phyloP scores from a whole-genome alignment of 1,140 invertebrate genomes.

The Drosophila murphyi region DNA sequence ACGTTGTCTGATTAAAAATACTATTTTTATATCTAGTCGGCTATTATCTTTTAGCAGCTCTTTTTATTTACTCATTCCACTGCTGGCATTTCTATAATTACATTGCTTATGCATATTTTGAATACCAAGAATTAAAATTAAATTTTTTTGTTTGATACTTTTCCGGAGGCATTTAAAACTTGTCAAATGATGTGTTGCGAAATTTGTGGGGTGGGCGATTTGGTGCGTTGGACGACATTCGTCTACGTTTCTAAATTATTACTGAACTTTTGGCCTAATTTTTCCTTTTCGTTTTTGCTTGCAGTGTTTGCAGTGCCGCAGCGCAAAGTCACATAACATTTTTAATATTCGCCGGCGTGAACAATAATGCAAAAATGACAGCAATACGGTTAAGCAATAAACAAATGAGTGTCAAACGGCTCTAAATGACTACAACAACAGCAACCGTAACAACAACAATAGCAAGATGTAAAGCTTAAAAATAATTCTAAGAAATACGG shows the following conservation, averaged over 20 bases:
- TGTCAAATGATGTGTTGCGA: background rate
- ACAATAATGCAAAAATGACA: conserved; percentile 72
- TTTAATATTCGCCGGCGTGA: conserved; percentile 57
- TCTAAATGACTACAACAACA: conserved; percentile 40
- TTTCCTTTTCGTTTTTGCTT: conserved; percentile 1
- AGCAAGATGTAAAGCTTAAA: conserved; percentile 27
- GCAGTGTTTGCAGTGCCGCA: conserved; percentile 50
- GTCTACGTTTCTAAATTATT: conserved; percentile 10
- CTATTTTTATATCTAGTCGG: background rate
- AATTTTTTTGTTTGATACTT: conserved; percentile 19
- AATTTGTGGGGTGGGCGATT: conserved; percentile 5
- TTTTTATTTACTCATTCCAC: conserved; percentile 5
- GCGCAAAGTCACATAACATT: conserved; percentile 36
- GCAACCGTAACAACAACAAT: conserved; percentile 31
- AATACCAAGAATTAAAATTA: conserved; percentile 23
- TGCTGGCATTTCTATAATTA: conserved; percentile 46
- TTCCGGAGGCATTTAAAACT: conserved; percentile 12
- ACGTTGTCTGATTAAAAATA: too few species aligned
- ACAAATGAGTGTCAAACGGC: conserved; percentile 58
- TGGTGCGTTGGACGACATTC: conserved; percentile 12
- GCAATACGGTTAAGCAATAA: conserved; percentile 80
- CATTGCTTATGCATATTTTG: conserved; percentile 20
- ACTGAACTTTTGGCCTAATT: background rate
- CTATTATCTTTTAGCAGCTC: conserved; percentile 16
- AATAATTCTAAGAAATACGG: conserved; percentile 11